Evolutionary conservation across 2,797 vertebrate species (phyloP), one percentile per base, ranked within the genome.

Genomic region (Cuniculus paca): DNA sequence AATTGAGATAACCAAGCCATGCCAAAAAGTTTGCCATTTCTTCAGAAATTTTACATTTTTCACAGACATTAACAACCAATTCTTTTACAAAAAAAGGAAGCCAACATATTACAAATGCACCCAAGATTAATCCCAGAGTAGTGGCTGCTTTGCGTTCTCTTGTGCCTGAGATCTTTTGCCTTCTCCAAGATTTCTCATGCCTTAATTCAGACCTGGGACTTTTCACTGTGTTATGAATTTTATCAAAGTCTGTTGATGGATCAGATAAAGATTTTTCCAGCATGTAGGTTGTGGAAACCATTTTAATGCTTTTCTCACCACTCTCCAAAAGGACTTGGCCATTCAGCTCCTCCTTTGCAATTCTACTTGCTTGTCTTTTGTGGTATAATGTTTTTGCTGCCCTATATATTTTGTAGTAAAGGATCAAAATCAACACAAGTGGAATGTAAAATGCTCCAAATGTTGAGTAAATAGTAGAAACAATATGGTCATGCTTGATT

Each of bases 391-490:
- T 99, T 98, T 99, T 99, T 97, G 99, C 99, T 1, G 99, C 99
- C 74, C 98, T 99, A 98, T 99, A 99, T 98, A 99, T 99, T 98
- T 99, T 99, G 97, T 99, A 99, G 97, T 99, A 99, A 95, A 99
- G 99, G 97, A 99, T 99, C 97, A 99, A 98, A 97, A 99, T 99
- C 98, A 99, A 98, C 90, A 99, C 98, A 70, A 99, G 97, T 0
- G 99, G 99, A 96, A 99, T 99, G 97, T 99, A 99, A 98, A 99
- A 99, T 9, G 99, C 99, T 65, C 99, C 99, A 56, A 99, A 99
- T 0, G 99, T 99, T 50, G 99, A 99, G 97, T 99, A 99, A 98
- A 99, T 98, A 54, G 99, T 99, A 95, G 98, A 99, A 92, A 99
- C 98, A 34, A 99, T 99, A 97, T 99, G 99, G 90, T 99, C 99